These are phyloP conservation scores for Tachina fera DNA, from an alignment of 2,888 invertebrate species.

Conservation along the genomic window DNA sequence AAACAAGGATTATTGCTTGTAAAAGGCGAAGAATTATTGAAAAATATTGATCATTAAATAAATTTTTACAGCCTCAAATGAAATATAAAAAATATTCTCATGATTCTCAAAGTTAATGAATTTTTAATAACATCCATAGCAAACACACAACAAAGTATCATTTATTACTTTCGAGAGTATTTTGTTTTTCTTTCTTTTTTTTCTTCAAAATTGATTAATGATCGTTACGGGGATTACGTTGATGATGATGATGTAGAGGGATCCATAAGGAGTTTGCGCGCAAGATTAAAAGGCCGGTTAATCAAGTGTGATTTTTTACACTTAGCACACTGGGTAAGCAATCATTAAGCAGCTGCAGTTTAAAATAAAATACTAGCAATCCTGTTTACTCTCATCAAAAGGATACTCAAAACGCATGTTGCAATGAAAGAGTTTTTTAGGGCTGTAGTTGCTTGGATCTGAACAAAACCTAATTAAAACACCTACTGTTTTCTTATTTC, in stretches of 20 bases:
- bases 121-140: constrained; percentile 63
- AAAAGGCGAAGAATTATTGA: constrained; percentile 17
- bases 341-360: constrained; percentile 65
- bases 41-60: constrained; percentile 28
- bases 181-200: constrained; percentile 30
- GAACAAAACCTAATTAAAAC: constrained; percentile 66
- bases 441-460: constrained; percentile 50
- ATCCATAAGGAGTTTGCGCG: constrained; percentile 5
- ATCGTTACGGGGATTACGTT: constrained; percentile 49
- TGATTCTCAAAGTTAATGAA: constrained; percentile 56
- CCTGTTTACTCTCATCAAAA: constrained; percentile 48
- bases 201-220: constrained; percentile 68
- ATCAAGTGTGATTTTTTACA: constrained; percentile 71
- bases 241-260: not conserved
- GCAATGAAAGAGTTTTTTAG: not conserved
- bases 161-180: constrained; percentile 52
- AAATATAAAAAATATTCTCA: constrained; percentile 24
- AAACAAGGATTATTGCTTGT: constrained; percentile 24
- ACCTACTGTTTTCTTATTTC: constrained; percentile 62
- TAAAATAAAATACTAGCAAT: constrained; percentile 24
- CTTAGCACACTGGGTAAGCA: constrained; percentile 44
- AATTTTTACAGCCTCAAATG: constrained; percentile 20
- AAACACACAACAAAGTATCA: constrained; percentile 63
- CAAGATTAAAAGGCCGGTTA: constrained; percentile 25
- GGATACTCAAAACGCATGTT: constrained; percentile 53